phyloP scores from a whole-genome alignment of 2,888 invertebrate genomes.

The Microctonus aethiopoides region DNA sequence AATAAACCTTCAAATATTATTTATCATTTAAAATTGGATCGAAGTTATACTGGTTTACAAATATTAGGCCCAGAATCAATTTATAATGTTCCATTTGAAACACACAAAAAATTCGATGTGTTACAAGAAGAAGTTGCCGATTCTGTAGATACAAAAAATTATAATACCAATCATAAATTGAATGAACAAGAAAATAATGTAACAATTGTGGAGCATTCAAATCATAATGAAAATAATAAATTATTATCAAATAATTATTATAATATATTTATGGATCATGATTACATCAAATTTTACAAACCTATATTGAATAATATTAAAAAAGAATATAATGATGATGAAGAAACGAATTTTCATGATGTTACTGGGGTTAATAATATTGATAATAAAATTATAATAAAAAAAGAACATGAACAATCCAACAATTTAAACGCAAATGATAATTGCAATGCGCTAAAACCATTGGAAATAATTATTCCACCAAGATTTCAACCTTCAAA shows the following conservation, averaged over 20 bases:
- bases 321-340: conserved; percentile 27
- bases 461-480: conserved; percentile 14
- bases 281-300: conserved; percentile 37
- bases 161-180: conserved; percentile 24
- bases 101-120: conserved; percentile 8
- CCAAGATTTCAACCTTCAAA: neutral
- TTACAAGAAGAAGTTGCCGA: neutral
- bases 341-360: neutral
- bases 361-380: conserved; percentile 2
- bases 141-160: conserved; percentile 18
- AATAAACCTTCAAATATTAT: conserved; percentile 84
- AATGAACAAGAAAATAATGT: neutral
- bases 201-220: conserved; percentile 1
- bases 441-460: neutral
- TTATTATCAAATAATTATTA: conserved; percentile 12
- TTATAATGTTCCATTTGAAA: conserved; percentile 75
- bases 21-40: conserved; percentile 84
- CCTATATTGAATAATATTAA: neutral
- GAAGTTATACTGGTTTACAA: conserved; percentile 85
- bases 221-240: conserved; percentile 25
- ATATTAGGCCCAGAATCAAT: conserved; percentile 86
- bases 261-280: conserved; percentile 40
- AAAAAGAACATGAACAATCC: conserved; percentile 50
- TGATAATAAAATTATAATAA: conserved; percentile 11
- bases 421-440: conserved; percentile 10